Evolutionary conservation across 2,113 vertebrate genomes (phyloP).

Genomic region (Melanocharis versteri): DNA sequence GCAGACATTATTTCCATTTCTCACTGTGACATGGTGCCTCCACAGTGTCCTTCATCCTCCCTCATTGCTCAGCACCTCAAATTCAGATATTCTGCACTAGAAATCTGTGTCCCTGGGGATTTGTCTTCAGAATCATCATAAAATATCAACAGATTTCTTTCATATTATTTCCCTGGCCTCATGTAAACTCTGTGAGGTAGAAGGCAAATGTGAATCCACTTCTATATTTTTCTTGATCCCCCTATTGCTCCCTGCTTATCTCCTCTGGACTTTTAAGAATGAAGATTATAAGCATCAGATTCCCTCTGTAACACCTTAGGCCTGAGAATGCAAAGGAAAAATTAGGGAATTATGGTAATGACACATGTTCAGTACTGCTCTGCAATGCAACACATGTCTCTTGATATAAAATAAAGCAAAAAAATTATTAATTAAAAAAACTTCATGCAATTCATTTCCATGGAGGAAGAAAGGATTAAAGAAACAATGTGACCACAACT

Average conservation of each 20-base stretch:
- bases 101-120: neutral
- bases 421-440: neutral
- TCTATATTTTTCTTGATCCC: neutral
- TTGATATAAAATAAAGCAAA: neutral
- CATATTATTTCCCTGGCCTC: neutral
- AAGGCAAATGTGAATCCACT: neutral
- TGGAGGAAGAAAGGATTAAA: neutral
- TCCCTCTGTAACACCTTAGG: neutral
- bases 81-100: neutral
- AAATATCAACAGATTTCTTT: neutral
- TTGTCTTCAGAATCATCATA: neutral
- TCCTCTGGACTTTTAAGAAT: neutral
- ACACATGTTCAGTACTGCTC: neutral
- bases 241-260: accelerated
- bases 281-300: neutral
- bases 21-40: accelerated
- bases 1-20: neutral
- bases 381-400: neutral
- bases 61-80: neutral
- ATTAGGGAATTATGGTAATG: neutral
- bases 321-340: neutral
- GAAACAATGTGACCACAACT: neutral
- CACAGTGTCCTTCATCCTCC: neutral
- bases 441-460: neutral
- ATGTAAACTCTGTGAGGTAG: neutral